phyloP scores from a whole-genome alignment of 2,888 invertebrate genomes.

The Hyposoter dolosus region DNA sequence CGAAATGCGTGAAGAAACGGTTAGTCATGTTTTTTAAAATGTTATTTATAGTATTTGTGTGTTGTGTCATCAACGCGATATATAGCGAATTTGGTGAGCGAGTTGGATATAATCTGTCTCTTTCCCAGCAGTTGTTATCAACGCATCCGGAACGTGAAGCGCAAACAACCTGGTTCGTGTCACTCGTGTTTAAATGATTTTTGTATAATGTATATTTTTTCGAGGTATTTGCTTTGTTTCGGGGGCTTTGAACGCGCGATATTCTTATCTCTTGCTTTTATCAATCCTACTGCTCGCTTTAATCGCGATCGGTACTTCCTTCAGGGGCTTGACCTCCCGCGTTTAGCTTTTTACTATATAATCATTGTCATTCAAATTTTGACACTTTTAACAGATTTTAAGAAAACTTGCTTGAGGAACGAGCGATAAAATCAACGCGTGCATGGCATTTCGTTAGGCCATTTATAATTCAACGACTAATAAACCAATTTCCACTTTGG shows the following conservation, averaged over 20 bases:
- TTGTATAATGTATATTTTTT: not conserved
- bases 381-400: not conserved
- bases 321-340: not conserved
- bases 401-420: no score
- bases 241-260: conserved; percentile 2
- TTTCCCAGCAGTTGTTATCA: conserved; percentile 29
- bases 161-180: not conserved
- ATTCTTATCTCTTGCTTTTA: not conserved
- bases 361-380: not conserved
- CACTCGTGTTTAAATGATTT: not conserved
- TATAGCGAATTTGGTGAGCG: conserved; percentile 26
- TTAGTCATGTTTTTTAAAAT: not conserved
- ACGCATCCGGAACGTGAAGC: conserved; percentile 36
- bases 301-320: conserved; percentile 11
- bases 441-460: no score
- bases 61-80: not conserved
- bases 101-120: conserved; percentile 42
- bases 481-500: not conserved
- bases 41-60: not conserved
- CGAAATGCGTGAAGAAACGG: not conserved
- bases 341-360: not conserved
- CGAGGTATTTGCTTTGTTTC: not conserved
- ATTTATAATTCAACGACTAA: not conserved
- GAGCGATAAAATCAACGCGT: no score
- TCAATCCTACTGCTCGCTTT: not conserved